Base-by-base conservation (phyloP, 2,888 invertebrate species). In the Caenorhabditis sulstoni region DNA sequence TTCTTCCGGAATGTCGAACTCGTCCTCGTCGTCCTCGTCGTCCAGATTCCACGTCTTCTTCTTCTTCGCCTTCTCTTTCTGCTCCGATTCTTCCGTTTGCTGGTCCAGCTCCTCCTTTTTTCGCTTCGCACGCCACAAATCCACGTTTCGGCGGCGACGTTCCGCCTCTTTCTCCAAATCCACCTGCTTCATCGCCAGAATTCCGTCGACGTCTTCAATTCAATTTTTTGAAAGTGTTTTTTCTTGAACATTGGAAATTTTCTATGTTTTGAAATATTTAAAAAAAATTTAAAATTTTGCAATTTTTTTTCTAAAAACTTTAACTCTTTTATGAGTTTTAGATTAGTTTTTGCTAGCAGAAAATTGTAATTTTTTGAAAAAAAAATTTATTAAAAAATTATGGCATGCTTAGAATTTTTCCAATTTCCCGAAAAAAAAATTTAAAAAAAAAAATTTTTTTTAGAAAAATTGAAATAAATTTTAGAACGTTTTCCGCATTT, bases 31-130 rank as follows among this genome's bases (percentile, higher is more conserved):
- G 23, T 86, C 96, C 90, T 98, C 97, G 91, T 97, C 96, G 91
- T 97, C 96, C 66, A 97, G 92, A 70, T 96, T 96, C 96, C 97
- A 97, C 90, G 95, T 95, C 91, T 96, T 96, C 55, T 66, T 75
- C 4, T 7, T 7, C 52, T 75, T 57, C 14, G 45, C 1, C 11
- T 59, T 52, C 29, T 74, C 29, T 7, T 29, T 29, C 29, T 29
- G 29, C 29, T 29, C 58, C 0, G 39, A 20, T 1, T 11, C 29
- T 45, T 75, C 76, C 14, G 41, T 50, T 41, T 52, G 66, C 23
- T 50, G 64, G 39, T 79, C 75, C 47, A 76, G 9, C 44, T 80
- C 74, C 14, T 79, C 73, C 50, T 80, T 84, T 52, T 78, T 81
- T 37, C 71, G 75, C 20, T 70, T 61, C 35, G 78, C 82, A 39